Conservation (phyloP, 2,797 vertebrate species). For the Etheostoma nigrum region DNA sequence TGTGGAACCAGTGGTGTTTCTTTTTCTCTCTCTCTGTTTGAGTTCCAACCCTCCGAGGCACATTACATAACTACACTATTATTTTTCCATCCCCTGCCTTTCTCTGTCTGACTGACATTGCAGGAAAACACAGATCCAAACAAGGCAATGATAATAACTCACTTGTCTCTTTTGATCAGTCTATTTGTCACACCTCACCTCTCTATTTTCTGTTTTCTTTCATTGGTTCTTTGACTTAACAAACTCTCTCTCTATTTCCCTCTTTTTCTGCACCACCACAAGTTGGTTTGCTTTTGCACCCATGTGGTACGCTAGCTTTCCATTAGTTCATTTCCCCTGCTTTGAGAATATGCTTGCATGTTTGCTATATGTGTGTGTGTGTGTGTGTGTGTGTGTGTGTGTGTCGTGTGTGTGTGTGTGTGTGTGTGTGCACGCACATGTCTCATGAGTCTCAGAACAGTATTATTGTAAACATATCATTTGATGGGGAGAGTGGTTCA, state of each 20-base stretch:
- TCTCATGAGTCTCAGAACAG: slow-evolving; percentile 80
- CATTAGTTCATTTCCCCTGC: slow-evolving; percentile 73
- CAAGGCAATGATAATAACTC: slow-evolving; percentile 76
- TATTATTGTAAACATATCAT: slow-evolving; percentile 90
- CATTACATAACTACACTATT: slow-evolving; percentile 70
- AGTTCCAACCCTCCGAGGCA: slow-evolving; percentile 52
- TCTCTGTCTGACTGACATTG: slow-evolving; percentile 61
- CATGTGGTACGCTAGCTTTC: slow-evolving; percentile 62
- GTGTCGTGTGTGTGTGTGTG: slow-evolving; percentile 22
- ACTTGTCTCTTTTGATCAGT: slow-evolving; percentile 53
- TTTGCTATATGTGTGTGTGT: not conserved
- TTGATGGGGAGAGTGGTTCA: slow-evolving; percentile 87
- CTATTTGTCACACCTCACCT: slow-evolving; percentile 57
- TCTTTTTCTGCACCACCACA: slow-evolving; percentile 27
- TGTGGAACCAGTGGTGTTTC: slow-evolving; percentile 42
- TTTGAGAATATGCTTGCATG: slow-evolving; percentile 52
- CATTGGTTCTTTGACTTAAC: slow-evolving; percentile 19
- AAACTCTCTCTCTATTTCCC: slow-evolving; percentile 13
- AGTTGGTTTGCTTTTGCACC: slow-evolving; percentile 54
- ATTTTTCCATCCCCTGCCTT: slow-evolving; percentile 66
- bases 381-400: slow-evolving; percentile 8
- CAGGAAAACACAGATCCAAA: slow-evolving; percentile 67
- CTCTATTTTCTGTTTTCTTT: slow-evolving; percentile 26
- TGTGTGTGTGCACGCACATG: slow-evolving; percentile 50
- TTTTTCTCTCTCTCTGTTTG: slow-evolving; percentile 49